Percentiles rank a stretch among this genome's conserved stretches.
Conservation (phyloP, 2,797 vertebrate species). For the Sus cebifrons region DNA sequence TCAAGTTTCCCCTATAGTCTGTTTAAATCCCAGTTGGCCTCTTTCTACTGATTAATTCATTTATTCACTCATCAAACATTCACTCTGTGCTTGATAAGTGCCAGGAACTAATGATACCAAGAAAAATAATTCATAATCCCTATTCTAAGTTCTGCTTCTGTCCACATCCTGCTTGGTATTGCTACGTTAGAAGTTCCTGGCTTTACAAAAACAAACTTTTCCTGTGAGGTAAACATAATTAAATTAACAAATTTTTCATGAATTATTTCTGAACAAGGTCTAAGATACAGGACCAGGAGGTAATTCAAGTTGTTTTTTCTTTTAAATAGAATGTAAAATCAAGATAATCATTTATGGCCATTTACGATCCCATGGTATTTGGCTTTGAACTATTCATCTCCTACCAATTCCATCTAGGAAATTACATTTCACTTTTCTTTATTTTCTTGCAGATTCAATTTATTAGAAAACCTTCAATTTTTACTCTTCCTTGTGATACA, state of each 20-base stretch:
- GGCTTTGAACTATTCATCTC: conserved; percentile 16
- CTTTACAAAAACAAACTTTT: conserved; percentile 32
- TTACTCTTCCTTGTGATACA: neutral
- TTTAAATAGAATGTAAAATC: conserved; percentile 46
- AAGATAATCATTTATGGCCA: conserved; percentile 7
- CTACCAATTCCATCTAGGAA: neutral
- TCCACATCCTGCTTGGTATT: conserved; percentile 14
- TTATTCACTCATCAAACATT: conserved; percentile 54
- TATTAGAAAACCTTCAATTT: conserved; percentile 23
- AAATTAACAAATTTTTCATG: conserved; percentile 46
- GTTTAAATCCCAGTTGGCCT: neutral
- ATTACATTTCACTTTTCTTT: conserved; percentile 37
- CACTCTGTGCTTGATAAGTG: neutral
- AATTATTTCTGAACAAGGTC: conserved; percentile 31
- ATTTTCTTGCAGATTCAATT: conserved; percentile 15
- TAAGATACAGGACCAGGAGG: neutral
- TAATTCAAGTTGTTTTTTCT: conserved; percentile 29
- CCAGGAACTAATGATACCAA: conserved; percentile 9
- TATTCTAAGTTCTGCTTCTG: neutral
- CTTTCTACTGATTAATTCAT: conserved; percentile 24
- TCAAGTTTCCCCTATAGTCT: neutral
- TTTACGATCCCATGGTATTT: conserved; percentile 4
- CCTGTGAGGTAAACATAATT: neutral
- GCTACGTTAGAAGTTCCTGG: neutral
- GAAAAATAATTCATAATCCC: neutral